Percentiles rank a stretch among this genome's conserved stretches.
Evolutionary conservation across 2,113 vertebrate genomes (phyloP).

Genomic region (Notothenia rossii): DNA sequence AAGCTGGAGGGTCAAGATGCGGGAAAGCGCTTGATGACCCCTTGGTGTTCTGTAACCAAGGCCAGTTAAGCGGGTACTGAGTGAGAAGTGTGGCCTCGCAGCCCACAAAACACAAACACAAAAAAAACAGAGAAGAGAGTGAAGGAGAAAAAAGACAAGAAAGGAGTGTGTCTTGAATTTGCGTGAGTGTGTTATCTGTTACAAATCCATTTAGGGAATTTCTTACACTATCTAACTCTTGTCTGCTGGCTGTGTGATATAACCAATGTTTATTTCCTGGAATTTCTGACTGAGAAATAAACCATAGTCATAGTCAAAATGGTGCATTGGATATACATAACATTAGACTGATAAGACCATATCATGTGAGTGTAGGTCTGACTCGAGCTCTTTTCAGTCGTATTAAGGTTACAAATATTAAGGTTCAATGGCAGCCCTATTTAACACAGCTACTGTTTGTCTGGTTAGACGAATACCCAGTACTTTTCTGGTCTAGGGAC

Average conservation of each 20-base stretch:
- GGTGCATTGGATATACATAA: background rate
- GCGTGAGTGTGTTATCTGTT: conserved; percentile 9
- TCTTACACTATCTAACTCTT: conserved; percentile 1
- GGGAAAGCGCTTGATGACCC: conserved; percentile 40
- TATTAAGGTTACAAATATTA: background rate
- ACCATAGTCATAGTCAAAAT: background rate
- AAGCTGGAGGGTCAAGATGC: conserved; percentile 29
- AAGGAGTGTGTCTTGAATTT: background rate
- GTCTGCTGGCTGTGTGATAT: conserved; percentile 11
- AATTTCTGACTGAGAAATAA: background rate
- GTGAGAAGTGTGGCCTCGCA: conserved; percentile 18
- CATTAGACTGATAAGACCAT: background rate
- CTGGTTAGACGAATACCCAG: background rate
- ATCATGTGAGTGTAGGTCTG: background rate
- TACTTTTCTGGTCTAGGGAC: background rate
- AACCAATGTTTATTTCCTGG: conserved; percentile 17
- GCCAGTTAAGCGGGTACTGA: background rate
- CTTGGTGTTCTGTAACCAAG: conserved; percentile 31
- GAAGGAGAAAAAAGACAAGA: background rate
- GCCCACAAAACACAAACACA: conserved; percentile 13
- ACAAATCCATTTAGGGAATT: conserved; percentile 17
- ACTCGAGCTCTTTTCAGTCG: background rate
- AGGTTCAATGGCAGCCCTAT: background rate
- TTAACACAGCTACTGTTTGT: background rate
- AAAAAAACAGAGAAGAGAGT: conserved; percentile 1